Conservation (phyloP, 2,113 vertebrate species). For the Aegotheles bennettii region DNA sequence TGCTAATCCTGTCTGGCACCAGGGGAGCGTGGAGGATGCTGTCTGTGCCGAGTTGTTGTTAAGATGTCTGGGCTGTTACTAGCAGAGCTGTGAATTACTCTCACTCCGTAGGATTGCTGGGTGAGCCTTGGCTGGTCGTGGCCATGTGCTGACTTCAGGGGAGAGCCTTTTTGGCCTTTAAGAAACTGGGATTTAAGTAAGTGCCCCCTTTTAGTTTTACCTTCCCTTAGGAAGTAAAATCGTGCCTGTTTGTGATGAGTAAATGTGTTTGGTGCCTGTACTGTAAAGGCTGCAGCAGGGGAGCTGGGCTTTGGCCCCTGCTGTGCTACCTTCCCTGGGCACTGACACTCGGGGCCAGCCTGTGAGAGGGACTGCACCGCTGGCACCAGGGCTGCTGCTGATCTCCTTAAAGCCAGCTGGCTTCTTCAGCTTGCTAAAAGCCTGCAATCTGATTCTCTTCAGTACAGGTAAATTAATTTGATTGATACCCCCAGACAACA, state of each 20-base stretch:
- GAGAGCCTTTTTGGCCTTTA: not conserved
- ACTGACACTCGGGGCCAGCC: not conserved
- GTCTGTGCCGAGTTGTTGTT: not conserved
- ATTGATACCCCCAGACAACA: not conserved
- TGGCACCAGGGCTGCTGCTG: not conserved
- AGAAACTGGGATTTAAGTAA: not conserved
- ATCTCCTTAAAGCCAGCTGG: not conserved
- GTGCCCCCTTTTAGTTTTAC: not conserved
- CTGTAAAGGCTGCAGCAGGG: not conserved
- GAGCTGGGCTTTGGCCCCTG: not conserved
- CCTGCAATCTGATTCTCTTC: not conserved
- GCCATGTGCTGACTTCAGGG: not conserved
- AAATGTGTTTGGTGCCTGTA: not conserved
- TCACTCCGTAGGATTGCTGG: not conserved
- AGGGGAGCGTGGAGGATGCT: not conserved
- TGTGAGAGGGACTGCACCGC: rapidly evolving
- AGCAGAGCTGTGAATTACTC: not conserved
- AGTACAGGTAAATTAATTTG: not conserved
- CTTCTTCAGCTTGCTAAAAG: not conserved
- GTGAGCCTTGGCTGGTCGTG: not conserved
- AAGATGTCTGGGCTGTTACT: not conserved
- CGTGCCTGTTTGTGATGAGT: not conserved
- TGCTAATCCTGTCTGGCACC: not conserved
- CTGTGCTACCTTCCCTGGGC: not conserved
- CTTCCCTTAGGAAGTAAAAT: not conserved